Percentiles rank a stretch among this genome's conserved stretches.
These are phyloP conservation scores for Dioctria linearis DNA, from an alignment of 2,888 invertebrate genomes.

Conservation along the genomic window DNA sequence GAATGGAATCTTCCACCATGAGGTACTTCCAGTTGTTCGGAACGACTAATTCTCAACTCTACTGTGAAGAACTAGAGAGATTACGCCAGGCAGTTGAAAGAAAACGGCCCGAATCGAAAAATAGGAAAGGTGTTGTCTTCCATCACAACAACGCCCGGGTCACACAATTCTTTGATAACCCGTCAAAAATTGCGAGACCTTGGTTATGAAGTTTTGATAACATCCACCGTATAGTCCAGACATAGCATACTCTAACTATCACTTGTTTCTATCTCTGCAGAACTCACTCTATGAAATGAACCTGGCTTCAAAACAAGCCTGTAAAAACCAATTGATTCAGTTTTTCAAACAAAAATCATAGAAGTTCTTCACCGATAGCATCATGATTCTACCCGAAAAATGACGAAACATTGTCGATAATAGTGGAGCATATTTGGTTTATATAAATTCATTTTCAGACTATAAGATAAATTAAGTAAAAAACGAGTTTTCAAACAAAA, in stretches of 20 bases:
- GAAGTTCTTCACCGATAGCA: too few species aligned
- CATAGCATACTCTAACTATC: conserved; percentile 39
- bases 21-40: conserved; percentile 9
- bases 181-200: conserved; percentile 61
- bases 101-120: too few species aligned
- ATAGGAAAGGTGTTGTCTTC: conserved; percentile 52
- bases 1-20: conserved; percentile 6
- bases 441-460: too few species aligned
- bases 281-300: neutral
- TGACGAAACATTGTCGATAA: too few species aligned
- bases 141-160: conserved; percentile 55
- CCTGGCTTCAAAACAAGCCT: conserved; percentile 2
- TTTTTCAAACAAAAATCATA: neutral
- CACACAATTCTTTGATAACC: conserved; percentile 56
- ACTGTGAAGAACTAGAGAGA: neutral
- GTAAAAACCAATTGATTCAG: neutral
- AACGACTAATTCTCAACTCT: conserved; percentile 49
- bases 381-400: too few species aligned
- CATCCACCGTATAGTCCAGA: conserved; percentile 61
- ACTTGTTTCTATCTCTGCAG: too few species aligned
- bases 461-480: too few species aligned
- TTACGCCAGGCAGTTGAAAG: conserved; percentile 49
- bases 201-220: conserved; percentile 60
- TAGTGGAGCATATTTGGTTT: too few species aligned
- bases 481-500: too few species aligned